phyloP scores from a whole-genome alignment of 2,888 invertebrate genomes.

The Ophonus ardosiacus region DNA sequence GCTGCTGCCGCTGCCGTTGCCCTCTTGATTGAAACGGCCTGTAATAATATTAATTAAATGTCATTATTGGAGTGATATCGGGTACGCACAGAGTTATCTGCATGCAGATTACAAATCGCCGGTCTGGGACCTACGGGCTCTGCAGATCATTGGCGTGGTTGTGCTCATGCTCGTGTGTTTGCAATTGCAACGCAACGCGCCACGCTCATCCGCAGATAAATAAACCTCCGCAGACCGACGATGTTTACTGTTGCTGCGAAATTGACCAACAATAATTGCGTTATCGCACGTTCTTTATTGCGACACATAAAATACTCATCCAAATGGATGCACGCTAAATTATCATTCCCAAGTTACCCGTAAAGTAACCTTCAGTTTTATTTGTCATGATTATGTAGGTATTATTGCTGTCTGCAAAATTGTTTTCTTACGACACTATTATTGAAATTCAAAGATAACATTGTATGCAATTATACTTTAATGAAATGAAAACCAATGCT shows the following conservation, averaged over 20 bases:
- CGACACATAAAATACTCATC: conserved; percentile 17
- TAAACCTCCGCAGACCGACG: conserved; percentile 24
- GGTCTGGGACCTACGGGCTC: neutral
- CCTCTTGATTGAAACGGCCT: conserved; percentile 54
- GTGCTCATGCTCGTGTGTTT: neutral
- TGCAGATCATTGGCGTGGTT: conserved; percentile 8
- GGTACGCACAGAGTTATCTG: conserved; percentile 46
- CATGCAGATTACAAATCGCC: conserved; percentile 60
- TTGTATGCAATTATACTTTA: too few relatives aligned
- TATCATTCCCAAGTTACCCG: neutral
- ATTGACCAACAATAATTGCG: conserved; percentile 44
- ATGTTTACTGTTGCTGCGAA: conserved; percentile 30
- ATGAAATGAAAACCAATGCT: too few relatives aligned
- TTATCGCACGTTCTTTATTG: conserved; percentile 46
- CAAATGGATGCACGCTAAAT: neutral
- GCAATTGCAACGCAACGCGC: conserved; percentile 16
- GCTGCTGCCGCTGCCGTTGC: conserved; percentile 7
- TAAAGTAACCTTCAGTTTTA: neutral
- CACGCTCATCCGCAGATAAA: conserved; percentile 16
- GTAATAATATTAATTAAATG: conserved; percentile 63
- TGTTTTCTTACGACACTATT: neutral
- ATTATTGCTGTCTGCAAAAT: neutral
- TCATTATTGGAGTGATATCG: conserved; percentile 58
- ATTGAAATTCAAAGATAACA: neutral
- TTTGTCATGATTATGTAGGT: neutral